A percentile compares a stretch with the other conserved stretches of the same genome.
Conservation (phyloP, 2,113 vertebrate genomes). For the Fukomys damarensis region DNA sequence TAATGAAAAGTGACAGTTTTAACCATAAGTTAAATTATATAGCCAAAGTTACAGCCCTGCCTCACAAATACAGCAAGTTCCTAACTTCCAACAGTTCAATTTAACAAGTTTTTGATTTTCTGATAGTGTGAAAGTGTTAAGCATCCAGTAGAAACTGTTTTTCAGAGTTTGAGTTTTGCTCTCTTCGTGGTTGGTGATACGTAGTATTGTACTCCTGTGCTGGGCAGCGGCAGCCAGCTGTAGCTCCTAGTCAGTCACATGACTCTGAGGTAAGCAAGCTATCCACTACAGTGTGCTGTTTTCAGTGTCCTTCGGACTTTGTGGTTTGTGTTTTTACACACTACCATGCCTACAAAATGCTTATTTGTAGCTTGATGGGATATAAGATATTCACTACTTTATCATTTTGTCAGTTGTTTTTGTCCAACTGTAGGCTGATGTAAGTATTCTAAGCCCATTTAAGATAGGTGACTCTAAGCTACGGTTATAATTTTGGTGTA, state of each 20-base stretch:
- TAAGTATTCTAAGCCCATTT: neutral
- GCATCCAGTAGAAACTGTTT: neutral
- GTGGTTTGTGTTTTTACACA: neutral
- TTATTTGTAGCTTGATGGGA: too few relatives aligned
- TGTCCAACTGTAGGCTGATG: neutral
- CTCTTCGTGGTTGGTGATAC: neutral
- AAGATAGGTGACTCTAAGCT: neutral
- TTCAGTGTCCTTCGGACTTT: neutral
- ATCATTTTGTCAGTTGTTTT: neutral
- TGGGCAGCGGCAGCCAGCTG: rapidly evolving
- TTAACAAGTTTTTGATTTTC: neutral
- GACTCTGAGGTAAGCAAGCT: neutral
- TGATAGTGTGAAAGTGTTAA: neutral
- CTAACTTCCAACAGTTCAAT: neutral
- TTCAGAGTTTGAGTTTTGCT: neutral
- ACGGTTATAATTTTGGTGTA: neutral
- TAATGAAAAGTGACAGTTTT: neutral
- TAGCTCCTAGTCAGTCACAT: too few relatives aligned
- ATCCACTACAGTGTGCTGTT: neutral
- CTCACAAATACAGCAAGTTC: neutral
- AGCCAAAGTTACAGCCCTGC: neutral
- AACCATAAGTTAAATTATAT: neutral
- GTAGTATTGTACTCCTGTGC: neutral
- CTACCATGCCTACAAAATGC: neutral
- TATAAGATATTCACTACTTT: neutral